Conservation (phyloP, 2,888 invertebrate species). For the Chloroclysta siterata region DNA sequence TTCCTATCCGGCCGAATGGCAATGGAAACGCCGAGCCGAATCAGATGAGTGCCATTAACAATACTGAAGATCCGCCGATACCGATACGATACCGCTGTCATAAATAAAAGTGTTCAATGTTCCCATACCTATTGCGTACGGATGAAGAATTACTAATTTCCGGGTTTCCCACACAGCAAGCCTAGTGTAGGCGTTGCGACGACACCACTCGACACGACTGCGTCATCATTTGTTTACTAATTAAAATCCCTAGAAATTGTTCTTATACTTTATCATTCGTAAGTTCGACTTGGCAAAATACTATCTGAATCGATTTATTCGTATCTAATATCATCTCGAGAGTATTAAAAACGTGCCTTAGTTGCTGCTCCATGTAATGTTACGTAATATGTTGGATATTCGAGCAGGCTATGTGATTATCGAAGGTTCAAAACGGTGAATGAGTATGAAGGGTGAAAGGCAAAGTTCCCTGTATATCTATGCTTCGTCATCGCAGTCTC, state of each 20-base stretch:
- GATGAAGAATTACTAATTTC: constrained; percentile 51
- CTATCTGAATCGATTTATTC: background rate
- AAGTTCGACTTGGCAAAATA: background rate
- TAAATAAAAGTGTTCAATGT: constrained; percentile 29
- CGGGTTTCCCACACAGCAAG: constrained; percentile 54
- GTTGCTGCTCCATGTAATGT: background rate
- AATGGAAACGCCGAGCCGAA: constrained; percentile 36
- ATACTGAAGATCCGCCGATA: constrained; percentile 41
- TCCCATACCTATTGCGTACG: constrained; percentile 31
- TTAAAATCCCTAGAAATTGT: constrained; percentile 10
- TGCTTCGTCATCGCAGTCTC: constrained; percentile 67
- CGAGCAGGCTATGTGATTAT: constrained; percentile 28
- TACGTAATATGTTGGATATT: constrained; percentile 14
- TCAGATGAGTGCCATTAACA: constrained; percentile 44
- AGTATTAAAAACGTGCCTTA: background rate
- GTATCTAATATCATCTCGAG: background rate
- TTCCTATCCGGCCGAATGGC: constrained; percentile 54
- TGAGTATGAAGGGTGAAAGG: constrained; percentile 46
- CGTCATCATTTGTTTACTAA: constrained; percentile 33
- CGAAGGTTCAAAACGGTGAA: constrained; percentile 31
- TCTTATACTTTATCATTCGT: constrained; percentile 1
- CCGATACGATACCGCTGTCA: constrained; percentile 30
- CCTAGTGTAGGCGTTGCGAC: constrained; percentile 49
- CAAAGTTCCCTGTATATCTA: constrained; percentile 54
- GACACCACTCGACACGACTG: constrained; percentile 19